phyloP scores from a whole-genome alignment of 2,797 vertebrate genomes.

The Xerus rutilus region DNA sequence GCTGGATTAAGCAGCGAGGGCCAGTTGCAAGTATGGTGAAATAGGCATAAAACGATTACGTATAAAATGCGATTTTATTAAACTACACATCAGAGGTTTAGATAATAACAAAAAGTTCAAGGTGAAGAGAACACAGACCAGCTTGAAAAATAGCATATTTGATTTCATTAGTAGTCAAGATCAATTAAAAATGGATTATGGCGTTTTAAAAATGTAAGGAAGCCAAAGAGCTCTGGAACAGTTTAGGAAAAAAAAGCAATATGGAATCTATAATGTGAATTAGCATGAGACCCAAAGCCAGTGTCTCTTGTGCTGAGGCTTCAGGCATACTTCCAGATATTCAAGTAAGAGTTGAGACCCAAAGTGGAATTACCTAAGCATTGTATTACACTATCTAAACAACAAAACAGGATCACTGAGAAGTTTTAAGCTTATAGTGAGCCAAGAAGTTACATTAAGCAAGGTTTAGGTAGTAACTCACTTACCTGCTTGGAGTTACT shows the following conservation, averaged over 20 bases:
- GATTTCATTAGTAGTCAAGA: slow-evolving; percentile 52
- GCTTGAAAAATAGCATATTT: slow-evolving; percentile 51
- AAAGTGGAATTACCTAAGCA: not conserved
- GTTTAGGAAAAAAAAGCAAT: slow-evolving; percentile 57
- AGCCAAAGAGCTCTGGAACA: slow-evolving; percentile 9
- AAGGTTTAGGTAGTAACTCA: slow-evolving; percentile 78
- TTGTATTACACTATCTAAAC: not conserved
- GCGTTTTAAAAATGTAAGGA: slow-evolving; percentile 56
- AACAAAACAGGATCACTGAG: not conserved
- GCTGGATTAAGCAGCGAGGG: not conserved
- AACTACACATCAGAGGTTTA: not conserved
- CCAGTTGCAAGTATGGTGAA: not conserved
- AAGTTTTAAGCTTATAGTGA: slow-evolving; percentile 26
- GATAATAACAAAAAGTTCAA: not conserved
- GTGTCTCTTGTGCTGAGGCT: slow-evolving; percentile 38
- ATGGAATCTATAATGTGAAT: not conserved
- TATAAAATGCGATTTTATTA: not conserved
- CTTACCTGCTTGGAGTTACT: slow-evolving; percentile 95
- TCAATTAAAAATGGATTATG: slow-evolving; percentile 31
- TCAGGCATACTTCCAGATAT: not conserved
- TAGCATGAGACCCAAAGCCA: not conserved
- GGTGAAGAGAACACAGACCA: slow-evolving; percentile 41
- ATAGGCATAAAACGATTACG: not conserved
- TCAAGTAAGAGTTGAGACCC: slow-evolving; percentile 28
- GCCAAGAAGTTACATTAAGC: not conserved